Conservation (phyloP, 2,797 vertebrate species). For the Numenius phaeopus region DNA sequence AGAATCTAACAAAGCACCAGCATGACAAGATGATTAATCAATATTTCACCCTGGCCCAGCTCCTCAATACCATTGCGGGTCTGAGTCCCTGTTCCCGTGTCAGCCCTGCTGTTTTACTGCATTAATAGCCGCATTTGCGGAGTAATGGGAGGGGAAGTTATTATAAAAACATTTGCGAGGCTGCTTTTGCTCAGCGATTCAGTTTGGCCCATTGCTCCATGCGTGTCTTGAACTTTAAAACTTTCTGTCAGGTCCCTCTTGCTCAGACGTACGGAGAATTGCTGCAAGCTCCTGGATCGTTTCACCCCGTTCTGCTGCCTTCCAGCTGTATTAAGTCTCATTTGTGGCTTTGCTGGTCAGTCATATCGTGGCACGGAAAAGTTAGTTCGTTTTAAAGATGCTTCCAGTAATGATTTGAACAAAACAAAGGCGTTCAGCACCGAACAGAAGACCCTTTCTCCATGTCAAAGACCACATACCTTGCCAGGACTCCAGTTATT, state of each 20-base stretch:
- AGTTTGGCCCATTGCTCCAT: constrained; percentile 47
- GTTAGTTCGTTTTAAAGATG: neutral
- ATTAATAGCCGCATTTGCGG: constrained; percentile 13
- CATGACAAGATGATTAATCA: constrained; percentile 59
- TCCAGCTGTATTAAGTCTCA: constrained; percentile 54
- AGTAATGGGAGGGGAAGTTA: constrained; percentile 54
- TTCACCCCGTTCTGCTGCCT: neutral
- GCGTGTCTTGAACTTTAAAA: constrained; percentile 65
- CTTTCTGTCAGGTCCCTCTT: constrained; percentile 68
- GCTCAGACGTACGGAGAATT: neutral
- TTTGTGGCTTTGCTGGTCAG: constrained; percentile 25
- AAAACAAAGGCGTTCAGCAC: constrained; percentile 3
- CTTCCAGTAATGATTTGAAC: constrained; percentile 36
- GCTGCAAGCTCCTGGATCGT: constrained; percentile 40
- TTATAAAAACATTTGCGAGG: constrained; percentile 44
- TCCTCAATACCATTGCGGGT: neutral
- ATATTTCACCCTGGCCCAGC: constrained; percentile 36
- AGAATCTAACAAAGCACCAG: neutral
- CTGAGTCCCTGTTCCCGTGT: neutral
- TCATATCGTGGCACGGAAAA: neutral
- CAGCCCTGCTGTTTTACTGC: constrained; percentile 28
- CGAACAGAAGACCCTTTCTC: constrained; percentile 28
- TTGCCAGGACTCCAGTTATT: neutral
- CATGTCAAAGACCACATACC: accelerated
- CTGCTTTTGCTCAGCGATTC: constrained; percentile 58